phyloP scores from a whole-genome alignment of 2,797 vertebrate species.

The Ctenosaura bakeri region DNA sequence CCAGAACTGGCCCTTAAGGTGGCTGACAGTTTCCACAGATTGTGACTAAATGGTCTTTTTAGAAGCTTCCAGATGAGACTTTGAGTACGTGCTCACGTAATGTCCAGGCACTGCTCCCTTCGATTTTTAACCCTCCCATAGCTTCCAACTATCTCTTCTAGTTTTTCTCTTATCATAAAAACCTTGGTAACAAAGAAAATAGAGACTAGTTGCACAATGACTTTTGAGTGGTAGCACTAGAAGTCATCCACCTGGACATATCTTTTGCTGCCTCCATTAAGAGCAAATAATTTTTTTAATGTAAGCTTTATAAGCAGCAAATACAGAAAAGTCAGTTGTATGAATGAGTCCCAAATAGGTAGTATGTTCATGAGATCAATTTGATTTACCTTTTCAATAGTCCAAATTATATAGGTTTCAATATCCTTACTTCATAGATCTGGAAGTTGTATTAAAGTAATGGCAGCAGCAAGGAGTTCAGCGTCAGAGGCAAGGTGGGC shows the following conservation, averaged over 20 bases:
- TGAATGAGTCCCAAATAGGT: neutral
- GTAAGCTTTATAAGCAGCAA: neutral
- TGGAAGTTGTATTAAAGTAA: constrained; percentile 30
- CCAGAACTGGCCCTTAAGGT: too few relatives aligned
- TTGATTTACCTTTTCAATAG: constrained; percentile 1
- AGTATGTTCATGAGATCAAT: neutral
- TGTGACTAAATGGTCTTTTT: neutral
- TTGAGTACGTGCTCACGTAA: neutral
- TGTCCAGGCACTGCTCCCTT: neutral
- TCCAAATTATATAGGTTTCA: neutral
- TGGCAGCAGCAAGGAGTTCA: constrained; percentile 49
- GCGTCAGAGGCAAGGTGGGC: constrained; percentile 32
- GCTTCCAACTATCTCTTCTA: neutral
- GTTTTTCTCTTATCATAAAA: neutral
- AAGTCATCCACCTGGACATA: neutral
- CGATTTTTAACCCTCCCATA: neutral
- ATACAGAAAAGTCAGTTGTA: neutral
- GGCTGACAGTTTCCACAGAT: neutral
- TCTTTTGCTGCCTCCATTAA: neutral
- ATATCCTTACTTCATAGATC: constrained; percentile 1
- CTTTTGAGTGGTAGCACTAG: neutral
- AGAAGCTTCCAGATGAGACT: neutral
- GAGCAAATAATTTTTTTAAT: neutral
- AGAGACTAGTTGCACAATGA: neutral
- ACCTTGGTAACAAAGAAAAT: neutral